Conservation (phyloP, 1,140 invertebrate species). For the Diachasma alloeum region DNA sequence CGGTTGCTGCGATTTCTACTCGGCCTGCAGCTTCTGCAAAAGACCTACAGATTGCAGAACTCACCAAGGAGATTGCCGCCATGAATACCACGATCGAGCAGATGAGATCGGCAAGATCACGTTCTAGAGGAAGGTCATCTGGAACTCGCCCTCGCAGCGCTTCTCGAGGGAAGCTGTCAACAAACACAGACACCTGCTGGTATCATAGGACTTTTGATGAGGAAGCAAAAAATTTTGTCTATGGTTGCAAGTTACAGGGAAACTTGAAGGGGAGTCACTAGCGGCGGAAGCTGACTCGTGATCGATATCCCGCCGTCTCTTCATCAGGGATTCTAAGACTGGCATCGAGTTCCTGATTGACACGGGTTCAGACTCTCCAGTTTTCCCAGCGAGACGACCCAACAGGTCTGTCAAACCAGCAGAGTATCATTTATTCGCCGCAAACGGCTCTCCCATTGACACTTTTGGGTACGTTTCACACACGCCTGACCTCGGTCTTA, state of each 20-base stretch:
- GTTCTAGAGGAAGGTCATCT: conserved; percentile 31
- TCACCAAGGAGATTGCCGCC: too few species aligned
- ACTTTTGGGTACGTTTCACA: conserved; percentile 60
- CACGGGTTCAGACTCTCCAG: conserved; percentile 47
- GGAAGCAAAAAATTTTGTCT: conserved; percentile 8
- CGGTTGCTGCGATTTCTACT: too few species aligned
- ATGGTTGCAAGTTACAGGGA: conserved; percentile 12
- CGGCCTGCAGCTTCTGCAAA: too few species aligned
- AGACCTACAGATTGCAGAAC: too few species aligned
- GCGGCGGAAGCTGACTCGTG: conserved; percentile 33
- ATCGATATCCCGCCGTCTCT: conserved; percentile 13
- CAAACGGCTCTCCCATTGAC: conserved; percentile 51
- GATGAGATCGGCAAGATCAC: not conserved
- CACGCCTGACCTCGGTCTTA: too few species aligned
- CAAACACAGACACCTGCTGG: conserved; percentile 31
- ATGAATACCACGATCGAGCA: too few species aligned
- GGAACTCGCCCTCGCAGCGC: conserved; percentile 23
- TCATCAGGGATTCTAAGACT: too few species aligned
- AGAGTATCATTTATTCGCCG: conserved; percentile 30
- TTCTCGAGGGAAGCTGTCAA: not conserved
- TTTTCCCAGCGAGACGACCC: conserved; percentile 30
- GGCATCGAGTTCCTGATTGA: conserved; percentile 38
- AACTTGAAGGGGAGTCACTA: conserved; percentile 31
- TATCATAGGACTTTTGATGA: conserved; percentile 35
- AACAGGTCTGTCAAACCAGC: conserved; percentile 12